Base-by-base conservation (phyloP, 2,888 invertebrate genomes). In the Heteromyza rotundicornis region DNA sequence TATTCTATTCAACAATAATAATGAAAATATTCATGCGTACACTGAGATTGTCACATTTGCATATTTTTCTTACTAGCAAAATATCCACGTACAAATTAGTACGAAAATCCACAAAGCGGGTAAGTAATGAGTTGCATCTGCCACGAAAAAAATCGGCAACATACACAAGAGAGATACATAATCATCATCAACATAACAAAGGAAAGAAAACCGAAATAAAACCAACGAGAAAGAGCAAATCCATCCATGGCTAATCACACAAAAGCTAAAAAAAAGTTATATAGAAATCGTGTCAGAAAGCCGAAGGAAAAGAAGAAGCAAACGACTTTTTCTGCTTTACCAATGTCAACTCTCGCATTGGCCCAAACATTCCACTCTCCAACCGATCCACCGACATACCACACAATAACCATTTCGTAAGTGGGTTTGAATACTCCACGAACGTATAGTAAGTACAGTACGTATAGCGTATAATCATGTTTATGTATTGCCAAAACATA, bases 401-500 rank as follows among this genome's bases (percentile, higher is more conserved):
- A 14, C 47, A 47, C 7, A 17, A 23, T 12, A 2, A 20, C 20
- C 24, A 16, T 20, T 32, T 17, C 49, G 16, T 35, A 36, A 32
- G 53, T 53, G 35, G 59, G 20, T 63, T 56, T 66, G 65, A 67
- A 72, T 73, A 78, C 74, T 78, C 77, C n/a, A n/a, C n/a, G n/a
- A n/a, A n/a, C n/a, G n/a, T n/a, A n/a, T n/a, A n/a, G n/a, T n/a
- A n/a, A n/a, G n/a, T n/a, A n/a, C n/a, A n/a, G n/a, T n/a, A n/a
- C n/a, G n/a, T n/a, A n/a, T n/a, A 77, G 74, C 78, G 78, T 68
- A 74, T 78, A 77, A 78, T 78, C 73, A 77, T 80, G 76, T 80
- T 79, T 80, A 78, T 80, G 72, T 79, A 78, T 78, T 79, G 76
- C 75, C 75, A 77, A 79, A 76, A 82, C 75, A 83, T 81, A 81